Evolutionary conservation across 2,888 invertebrate genomes (phyloP), one percentile per base, ranked within the genome.

Genomic region (Eristalis pertinax): DNA sequence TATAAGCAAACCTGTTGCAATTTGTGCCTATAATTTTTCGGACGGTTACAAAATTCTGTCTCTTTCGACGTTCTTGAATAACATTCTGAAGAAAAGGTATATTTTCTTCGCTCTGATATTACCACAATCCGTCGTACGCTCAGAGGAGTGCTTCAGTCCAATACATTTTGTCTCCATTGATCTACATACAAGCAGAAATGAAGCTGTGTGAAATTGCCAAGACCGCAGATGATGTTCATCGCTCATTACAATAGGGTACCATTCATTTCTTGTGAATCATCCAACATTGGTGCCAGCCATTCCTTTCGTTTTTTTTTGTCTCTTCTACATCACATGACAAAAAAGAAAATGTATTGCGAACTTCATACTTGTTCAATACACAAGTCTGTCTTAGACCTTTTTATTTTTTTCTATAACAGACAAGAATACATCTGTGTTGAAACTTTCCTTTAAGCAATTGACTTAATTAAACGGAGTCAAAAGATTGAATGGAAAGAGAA

Each of bases 371-470:
- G 24, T 22, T 58, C 13, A 22, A 58, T 22, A 60, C 26, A 60
- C 60, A 13, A 60, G 24, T 13, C 26, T 60, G 24, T 24, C 60
- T 24, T 26, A 24, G 60, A 26, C 60, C 4, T 26, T 69, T 69
- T 69, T 35, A 69, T 68, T 62, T 62, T 65, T 65, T 60, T 41
- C 43, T 43, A 4, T 4, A 60, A 67, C 65, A 73, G 67, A 67
- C 65, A 67, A 67, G 29, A 78, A 72, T 78, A 67, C 26, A 8
- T 22, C 64, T 56, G 64, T 69, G 69, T 69, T 69, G 38, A 75
- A 82, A 85, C 81, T 77, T 85, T 85, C 85, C 68, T 85, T 50
- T 56, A 82, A 65, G 81, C 82, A 85, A 85, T 85, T 81, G 85
- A 73, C 82, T 77, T 85, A 77, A 77, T 77, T 81, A 81, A 81